A percentile compares a stretch with the other conserved stretches of the same genome.
These are phyloP conservation scores for Rhyacophila brunnea DNA, from an alignment of 1,140 invertebrate genomes.

Conservation along the genomic window DNA sequence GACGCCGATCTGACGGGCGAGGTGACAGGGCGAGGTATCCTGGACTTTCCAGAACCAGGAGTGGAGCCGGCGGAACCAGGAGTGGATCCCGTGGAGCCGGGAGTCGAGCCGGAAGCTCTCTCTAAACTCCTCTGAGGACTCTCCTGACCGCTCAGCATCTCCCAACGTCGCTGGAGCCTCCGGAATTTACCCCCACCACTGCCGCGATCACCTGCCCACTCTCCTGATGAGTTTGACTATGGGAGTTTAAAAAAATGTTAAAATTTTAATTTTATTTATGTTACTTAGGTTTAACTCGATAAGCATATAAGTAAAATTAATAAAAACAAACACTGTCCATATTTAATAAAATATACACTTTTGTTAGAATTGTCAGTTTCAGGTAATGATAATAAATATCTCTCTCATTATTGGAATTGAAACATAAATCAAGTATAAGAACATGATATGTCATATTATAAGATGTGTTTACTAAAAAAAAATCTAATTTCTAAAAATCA, in stretches of 20 bases:
- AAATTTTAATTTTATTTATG: neutral
- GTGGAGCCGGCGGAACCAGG: slow-evolving; percentile 28
- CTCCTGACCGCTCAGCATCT: slow-evolving; percentile 60
- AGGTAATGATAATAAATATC: too few species aligned
- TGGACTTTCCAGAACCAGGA: slow-evolving; percentile 41
- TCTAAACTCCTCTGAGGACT: slow-evolving; percentile 8
- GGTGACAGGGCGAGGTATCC: slow-evolving; percentile 51
- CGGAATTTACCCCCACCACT: slow-evolving; percentile 61
- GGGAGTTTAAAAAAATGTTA: neutral
- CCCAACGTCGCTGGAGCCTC: slow-evolving; percentile 83
- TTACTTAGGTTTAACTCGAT: neutral
- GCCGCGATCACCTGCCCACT: slow-evolving; percentile 38
- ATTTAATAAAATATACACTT: too few species aligned
- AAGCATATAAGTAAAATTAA: neutral
- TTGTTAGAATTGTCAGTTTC: too few species aligned
- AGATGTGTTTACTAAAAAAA: too few species aligned
- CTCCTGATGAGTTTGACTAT: slow-evolving; percentile 36
- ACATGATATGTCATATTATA: too few species aligned
- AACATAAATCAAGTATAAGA: too few species aligned
- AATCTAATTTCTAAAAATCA: too few species aligned
- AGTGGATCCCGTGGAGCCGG: slow-evolving; percentile 29
- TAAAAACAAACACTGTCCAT: too few species aligned
- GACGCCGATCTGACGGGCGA: slow-evolving; percentile 54
- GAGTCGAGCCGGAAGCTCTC: slow-evolving; percentile 7
- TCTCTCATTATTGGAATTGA: too few species aligned